Conservation (phyloP, 2,888 invertebrate species). For the Drosophila sordidula region DNA sequence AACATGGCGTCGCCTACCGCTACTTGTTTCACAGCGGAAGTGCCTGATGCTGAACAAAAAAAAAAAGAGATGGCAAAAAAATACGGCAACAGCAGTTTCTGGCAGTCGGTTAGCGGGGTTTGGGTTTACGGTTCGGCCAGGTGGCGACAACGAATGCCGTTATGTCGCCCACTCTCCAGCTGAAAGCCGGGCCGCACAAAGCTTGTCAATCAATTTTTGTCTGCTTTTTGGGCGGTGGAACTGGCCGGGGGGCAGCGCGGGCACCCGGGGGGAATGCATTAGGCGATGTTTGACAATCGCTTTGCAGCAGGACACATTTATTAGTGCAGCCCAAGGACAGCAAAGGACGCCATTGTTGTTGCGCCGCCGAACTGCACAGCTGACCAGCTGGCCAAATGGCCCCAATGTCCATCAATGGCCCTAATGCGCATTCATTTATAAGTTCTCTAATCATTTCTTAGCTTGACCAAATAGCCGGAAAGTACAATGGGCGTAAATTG, state of each 20-base stretch:
- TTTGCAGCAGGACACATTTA: conserved; percentile 74
- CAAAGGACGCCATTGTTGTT: conserved; percentile 37
- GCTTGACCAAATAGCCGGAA: conserved; percentile 23
- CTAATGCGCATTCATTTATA: conserved; percentile 70
- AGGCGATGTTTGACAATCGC: conserved; percentile 69
- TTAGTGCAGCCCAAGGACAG: conserved; percentile 73
- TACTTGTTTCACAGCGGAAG: conserved; percentile 72
- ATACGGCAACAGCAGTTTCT: conserved; percentile 47
- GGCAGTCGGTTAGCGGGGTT: conserved; percentile 12
- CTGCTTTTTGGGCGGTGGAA: conserved; percentile 38
- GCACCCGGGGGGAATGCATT: conserved; percentile 48
- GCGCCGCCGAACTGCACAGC: conserved; percentile 13
- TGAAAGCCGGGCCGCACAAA: conserved; percentile 48
- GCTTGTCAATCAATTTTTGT: conserved; percentile 78
- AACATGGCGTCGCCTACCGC: conserved; percentile 47
- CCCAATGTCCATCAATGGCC: conserved; percentile 46
- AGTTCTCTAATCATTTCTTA: conserved; percentile 68
- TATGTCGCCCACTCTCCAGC: conserved; percentile 5
- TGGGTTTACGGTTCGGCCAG: conserved; percentile 36
- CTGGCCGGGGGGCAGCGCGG: background rate
- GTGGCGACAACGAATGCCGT: conserved; percentile 35
- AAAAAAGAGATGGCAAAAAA: conserved; percentile 22
- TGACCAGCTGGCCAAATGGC: conserved; percentile 35
- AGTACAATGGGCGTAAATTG: conserved; percentile 37
- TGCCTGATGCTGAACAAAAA: conserved; percentile 62